Percentiles rank a stretch among this genome's conserved stretches.
Evolutionary conservation across 2,113 vertebrate genomes (phyloP).

Genomic region (Aix galericulata): DNA sequence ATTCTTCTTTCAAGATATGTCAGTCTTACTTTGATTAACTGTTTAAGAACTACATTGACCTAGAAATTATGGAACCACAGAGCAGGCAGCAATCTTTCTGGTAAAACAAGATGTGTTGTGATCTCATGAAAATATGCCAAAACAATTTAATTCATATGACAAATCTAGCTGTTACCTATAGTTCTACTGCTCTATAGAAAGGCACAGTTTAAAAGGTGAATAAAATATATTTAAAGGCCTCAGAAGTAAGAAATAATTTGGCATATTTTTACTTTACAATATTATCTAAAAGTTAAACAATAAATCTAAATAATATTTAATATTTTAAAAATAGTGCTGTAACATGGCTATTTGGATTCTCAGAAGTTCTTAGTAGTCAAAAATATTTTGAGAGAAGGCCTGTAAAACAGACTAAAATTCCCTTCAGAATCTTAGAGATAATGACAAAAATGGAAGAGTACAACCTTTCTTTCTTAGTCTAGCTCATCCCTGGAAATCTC

Average conservation of each 20-base stretch:
- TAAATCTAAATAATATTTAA: not conserved
- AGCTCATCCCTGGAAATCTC: not conserved
- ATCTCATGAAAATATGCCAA: constrained; percentile 7
- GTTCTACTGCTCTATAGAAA: not conserved
- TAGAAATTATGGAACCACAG: not conserved
- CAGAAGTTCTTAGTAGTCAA: not conserved
- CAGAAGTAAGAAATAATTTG: not conserved
- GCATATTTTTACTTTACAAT: not conserved
- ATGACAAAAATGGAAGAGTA: not conserved
- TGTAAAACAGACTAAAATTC: not conserved
- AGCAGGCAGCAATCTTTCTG: not conserved
- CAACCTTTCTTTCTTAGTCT: not conserved
- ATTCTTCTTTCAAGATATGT: constrained; percentile 3
- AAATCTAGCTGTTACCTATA: not conserved
- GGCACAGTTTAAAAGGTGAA: not conserved
- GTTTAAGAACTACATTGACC: not conserved
- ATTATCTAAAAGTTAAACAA: not conserved
- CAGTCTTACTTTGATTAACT: constrained; percentile 1
- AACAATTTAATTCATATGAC: not conserved
- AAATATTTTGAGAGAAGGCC: not conserved
- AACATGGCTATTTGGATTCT: not conserved
- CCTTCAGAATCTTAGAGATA: not conserved
- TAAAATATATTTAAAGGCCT: not conserved
- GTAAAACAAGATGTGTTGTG: constrained; percentile 8
- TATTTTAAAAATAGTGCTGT: not conserved